Percentiles rank a stretch among this genome's conserved stretches.
Evolutionary conservation across 2,113 vertebrate species (phyloP).

Genomic region (Alouatta palliata): DNA sequence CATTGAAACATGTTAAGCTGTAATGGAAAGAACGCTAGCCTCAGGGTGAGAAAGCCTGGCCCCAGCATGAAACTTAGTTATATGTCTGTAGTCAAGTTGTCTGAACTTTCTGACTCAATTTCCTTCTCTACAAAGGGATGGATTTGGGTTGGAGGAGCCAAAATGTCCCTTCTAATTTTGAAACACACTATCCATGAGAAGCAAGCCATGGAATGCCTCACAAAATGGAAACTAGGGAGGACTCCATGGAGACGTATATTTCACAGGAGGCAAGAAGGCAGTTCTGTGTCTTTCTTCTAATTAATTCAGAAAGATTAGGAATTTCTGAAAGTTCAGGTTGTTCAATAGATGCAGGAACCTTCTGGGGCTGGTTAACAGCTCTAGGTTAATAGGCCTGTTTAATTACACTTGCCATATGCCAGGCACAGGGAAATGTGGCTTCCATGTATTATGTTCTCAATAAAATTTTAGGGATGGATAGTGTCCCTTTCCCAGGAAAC

Average conservation of each 20-base stretch:
- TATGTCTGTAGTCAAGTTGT: neutral
- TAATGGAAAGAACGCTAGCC: neutral
- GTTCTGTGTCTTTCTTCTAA: neutral
- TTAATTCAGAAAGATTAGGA: neutral
- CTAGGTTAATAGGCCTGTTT: neutral
- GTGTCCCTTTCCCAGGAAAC: neutral
- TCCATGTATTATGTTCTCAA: neutral
- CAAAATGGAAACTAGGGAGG: neutral
- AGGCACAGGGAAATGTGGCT: neutral
- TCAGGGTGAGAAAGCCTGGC: neutral
- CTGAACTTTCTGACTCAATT: neutral
- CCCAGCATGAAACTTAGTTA: neutral
- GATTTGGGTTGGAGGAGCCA: neutral
- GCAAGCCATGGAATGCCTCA: neutral
- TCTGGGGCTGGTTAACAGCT: neutral
- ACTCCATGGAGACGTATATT: fast-evolving
- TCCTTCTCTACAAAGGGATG: neutral
- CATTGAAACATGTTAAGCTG: neutral
- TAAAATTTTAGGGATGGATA: neutral
- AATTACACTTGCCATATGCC: neutral
- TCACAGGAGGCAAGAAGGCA: fast-evolving
- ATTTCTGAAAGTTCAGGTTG: neutral
- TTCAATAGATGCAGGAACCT: neutral
- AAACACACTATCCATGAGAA: neutral
- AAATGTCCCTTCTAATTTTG: neutral